A percentile compares a stretch with the other conserved stretches of the same genome.
These are phyloP conservation scores for Itoplectis maculator DNA, from an alignment of 2,888 invertebrate genomes.

Conservation along the genomic window DNA sequence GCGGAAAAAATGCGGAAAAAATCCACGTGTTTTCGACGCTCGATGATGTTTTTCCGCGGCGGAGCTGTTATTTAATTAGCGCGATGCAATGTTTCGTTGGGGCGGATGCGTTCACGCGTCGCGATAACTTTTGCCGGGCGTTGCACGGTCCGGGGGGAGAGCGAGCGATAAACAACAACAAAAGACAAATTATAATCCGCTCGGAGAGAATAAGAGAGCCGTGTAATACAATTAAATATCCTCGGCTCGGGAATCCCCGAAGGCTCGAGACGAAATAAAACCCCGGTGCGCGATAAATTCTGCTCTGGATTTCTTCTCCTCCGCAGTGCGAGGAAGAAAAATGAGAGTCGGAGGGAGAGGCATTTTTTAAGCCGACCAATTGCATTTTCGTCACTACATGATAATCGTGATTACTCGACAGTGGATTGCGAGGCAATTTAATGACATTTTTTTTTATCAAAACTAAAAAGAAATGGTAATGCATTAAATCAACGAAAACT, in stretches of 20 bases:
- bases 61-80: background rate
- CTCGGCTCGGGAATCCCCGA: background rate
- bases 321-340: background rate
- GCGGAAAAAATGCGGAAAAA: background rate
- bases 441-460: too few relatives aligned
- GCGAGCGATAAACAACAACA: background rate
- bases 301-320: background rate
- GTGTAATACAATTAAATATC: slow-evolving; percentile 23
- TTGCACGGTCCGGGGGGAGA: background rate
- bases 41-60: background rate
- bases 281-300: too few relatives aligned
- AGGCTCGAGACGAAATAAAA: slow-evolving; percentile 3
- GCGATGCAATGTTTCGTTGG: background rate
- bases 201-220: background rate
- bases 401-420: slow-evolving; percentile 27
- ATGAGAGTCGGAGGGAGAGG: background rate
- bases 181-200: slow-evolving; percentile 1
- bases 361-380: slow-evolving; percentile 40
- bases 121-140: background rate
- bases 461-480: background rate
- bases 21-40: background rate
- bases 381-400: slow-evolving; percentile 25
- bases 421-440: slow-evolving; percentile 4
- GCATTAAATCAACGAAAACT: too few relatives aligned
- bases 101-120: background rate